Base-by-base conservation (phyloP, 2,888 invertebrate genomes). In the Agrochola litura region DNA sequence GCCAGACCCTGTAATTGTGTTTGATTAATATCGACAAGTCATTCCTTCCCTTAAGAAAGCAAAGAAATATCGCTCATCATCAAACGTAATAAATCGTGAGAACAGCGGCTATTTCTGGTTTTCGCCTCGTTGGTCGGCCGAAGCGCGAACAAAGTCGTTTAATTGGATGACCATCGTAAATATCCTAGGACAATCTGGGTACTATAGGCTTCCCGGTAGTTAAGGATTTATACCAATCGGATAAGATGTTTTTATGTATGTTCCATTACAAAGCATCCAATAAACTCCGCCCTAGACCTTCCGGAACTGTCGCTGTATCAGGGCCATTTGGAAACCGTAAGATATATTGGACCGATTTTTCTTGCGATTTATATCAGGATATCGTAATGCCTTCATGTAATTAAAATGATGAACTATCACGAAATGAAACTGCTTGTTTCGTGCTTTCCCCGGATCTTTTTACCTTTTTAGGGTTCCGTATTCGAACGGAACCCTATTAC, bases 231-330 rank as follows among this genome's bases (percentile, higher is more conserved):
- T 81, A 79, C 67, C 78, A 72, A 81, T 80, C 83, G 67, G 83
- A 81, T 81, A 83, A 79, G 67, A 83, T 83, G 68, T 81, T 81
- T 83, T 81, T 83, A 72, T 81, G 84, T 79, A 63, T 81, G 84
- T 72, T 54, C 63, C 52, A 41, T 83, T 83, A 78, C 79, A 83
- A 83, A 83, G 46, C 66, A 54, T 58, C 79, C 64, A 83, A 81
- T 83, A 81, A 82, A 82, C 41, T 71, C 73, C 54, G 60, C 70
- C 65, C 56, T 9, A n/a, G 61, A 69, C 61, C 76, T 72, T 82
- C 67, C 75, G 76, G 65, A 52, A 37, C 49, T 77, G 25, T 64
- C 3, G 30, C 63, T 58, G 49, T 79, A 63, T 67, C 49, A 66
- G 64, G 43, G 52, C n/a, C 25, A 81, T 81, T 81, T 75, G n/a